These are phyloP conservation scores for Nesogale talazaci DNA, from an alignment of 2,113 vertebrate genomes.

Conservation along the genomic window DNA sequence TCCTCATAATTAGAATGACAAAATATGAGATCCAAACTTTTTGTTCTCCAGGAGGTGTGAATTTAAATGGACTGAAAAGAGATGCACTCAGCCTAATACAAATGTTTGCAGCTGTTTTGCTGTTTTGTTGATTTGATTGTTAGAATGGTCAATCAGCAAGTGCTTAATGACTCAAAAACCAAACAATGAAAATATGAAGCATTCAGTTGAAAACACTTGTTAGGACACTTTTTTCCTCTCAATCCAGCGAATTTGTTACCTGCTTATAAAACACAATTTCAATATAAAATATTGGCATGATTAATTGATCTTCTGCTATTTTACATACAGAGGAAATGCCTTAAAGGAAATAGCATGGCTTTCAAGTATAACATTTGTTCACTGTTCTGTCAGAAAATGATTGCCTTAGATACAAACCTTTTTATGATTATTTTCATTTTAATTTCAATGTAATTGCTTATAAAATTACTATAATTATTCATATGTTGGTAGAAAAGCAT, in stretches of 20 bases:
- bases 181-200: slow-evolving; percentile 59
- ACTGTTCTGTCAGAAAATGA: neutral
- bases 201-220: slow-evolving; percentile 40
- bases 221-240: neutral
- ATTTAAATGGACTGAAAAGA: slow-evolving; percentile 57
- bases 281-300: neutral
- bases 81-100: slow-evolving; percentile 17
- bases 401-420: neutral
- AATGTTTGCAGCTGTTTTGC: slow-evolving; percentile 44
- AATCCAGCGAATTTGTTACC: slow-evolving; percentile 24
- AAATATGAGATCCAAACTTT: slow-evolving; percentile 16
- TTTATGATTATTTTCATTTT: slow-evolving; percentile 2
- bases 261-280: slow-evolving; percentile 43
- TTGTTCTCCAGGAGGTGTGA: slow-evolving; percentile 12
- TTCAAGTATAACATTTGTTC: neutral
- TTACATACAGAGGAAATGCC: neutral
- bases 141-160: slow-evolving; percentile 37
- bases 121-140: slow-evolving; percentile 64
- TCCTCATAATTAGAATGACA: slow-evolving; percentile 9
- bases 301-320: neutral
- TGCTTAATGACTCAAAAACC: slow-evolving; percentile 63
- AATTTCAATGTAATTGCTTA: neutral
- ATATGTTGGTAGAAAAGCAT: neutral
- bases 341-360: neutral
- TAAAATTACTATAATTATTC: neutral